Base-by-base conservation (phyloP, 1,140 invertebrate genomes). In the Linepithema humile region DNA sequence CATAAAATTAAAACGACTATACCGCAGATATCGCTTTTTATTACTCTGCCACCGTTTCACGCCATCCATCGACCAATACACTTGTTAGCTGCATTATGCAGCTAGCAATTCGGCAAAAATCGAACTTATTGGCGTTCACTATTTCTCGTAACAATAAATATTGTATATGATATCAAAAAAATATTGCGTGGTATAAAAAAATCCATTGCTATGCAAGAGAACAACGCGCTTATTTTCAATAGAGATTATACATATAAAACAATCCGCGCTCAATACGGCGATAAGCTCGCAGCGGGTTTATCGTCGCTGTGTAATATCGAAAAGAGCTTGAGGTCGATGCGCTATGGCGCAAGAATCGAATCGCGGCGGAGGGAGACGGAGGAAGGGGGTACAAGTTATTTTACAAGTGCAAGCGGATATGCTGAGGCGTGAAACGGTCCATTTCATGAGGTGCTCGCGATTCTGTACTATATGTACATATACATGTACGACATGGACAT, bases 371-470 rank as follows among this genome's bases (percentile, higher is more conserved):
- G 17, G 29, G n/a, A 40, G 6, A n/a, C n/a, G 35, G 12, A 15
- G 45, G 26, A 32, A 69, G 73, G 29, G 32, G 26, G 29, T 45
- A 60, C n/a, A 83, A 85, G 85, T 83, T 77, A 83, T 88, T 83
- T 82, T 80, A 85, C 72, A 83, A 82, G 43, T 15, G 73, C 53
- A 48, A 20, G 70, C 55, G 43, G 17, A 35, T 65, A 75, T 12
- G 50, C 65, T 40, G 20, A 67, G 64, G 83, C 75, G 55, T 64
- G 85, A 89, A 90, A 90, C 72, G 82, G 85, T 29, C 83, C 83
- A 75, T 89, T 90, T 90, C 82, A 75, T 45, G 64, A 75, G 60
- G 2, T 20, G 48, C 69, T 59, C 48, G 23, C 55, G 57, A 72
- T 1, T 29, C 35, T 7, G 29, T 23, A 23, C 45, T 50, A 38